Percentiles rank a stretch among this genome's conserved stretches.
Evolutionary conservation across 1,140 invertebrate genomes (phyloP).

Genomic region (Pachypeltis micranthus): DNA sequence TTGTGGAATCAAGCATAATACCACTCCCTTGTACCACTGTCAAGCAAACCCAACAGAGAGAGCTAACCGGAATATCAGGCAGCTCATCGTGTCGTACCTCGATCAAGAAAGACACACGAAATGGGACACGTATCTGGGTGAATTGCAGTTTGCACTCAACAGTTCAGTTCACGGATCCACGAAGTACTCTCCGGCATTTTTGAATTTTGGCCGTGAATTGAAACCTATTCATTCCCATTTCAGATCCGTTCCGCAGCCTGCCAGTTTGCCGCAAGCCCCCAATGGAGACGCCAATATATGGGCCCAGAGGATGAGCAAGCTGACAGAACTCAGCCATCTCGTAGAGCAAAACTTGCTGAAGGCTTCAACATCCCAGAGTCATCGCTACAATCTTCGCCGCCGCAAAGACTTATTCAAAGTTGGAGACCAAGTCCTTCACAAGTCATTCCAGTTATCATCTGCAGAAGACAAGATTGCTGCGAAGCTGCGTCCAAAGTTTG

Average conservation of each 20-base stretch:
- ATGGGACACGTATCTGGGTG: neutral
- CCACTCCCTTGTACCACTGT: neutral
- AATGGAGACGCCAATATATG: neutral
- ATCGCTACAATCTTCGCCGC: neutral
- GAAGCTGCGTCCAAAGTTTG: too few relatives aligned
- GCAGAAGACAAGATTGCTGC: too few relatives aligned
- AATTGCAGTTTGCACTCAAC: neutral
- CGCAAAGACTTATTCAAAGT: neutral
- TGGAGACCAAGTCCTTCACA: neutral
- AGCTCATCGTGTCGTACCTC: neutral
- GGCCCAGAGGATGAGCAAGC: neutral
- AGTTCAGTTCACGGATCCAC: neutral
- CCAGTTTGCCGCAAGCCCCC: neutral
- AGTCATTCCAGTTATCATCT: too few relatives aligned
- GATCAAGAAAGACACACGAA: neutral
- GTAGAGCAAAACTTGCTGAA: neutral
- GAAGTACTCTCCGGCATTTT: neutral
- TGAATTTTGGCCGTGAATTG: neutral
- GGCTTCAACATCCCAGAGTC: neutral
- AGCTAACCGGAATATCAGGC: neutral
- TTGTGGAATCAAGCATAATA: neutral
- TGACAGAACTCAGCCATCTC: neutral
- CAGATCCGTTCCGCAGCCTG: neutral
- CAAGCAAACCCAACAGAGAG: neutral
- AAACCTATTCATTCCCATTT: neutral